Evolutionary conservation across 2,797 vertebrate genomes (phyloP), one percentile per base, ranked within the genome.

Genomic region (Dendrocincla fuliginosa): DNA sequence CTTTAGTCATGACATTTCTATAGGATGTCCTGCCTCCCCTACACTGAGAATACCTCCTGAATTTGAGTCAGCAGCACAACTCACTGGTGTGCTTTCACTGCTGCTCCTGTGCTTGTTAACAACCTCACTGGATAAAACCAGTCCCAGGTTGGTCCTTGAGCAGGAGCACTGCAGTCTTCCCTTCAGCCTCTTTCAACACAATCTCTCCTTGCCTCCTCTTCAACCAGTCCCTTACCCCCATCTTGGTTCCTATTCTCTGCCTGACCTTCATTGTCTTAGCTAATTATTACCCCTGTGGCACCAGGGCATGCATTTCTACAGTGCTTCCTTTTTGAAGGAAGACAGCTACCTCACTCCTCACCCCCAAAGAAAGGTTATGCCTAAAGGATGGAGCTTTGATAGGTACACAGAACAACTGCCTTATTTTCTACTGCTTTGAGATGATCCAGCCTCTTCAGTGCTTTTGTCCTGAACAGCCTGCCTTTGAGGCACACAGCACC

Each of bases 251-350:
- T 17, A 8, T 6, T 7, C 24, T 87, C 49, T 56, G 37, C 27
- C 35, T 42, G n/a, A 18, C 32, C 18, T 90, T 77, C 75, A 70
- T 49, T 61, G 77, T 56, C 32, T 73, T 65, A 65, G 49, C 39
- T 55, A 70, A 33, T 70, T 52, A 64, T 77, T 83, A 53, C n/a
- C 64, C 5, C 3, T 4, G 24, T 10, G 32, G 64, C 56, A 80
- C 20, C 32, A 75, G 39, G 32, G 20, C 33, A 74, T 24, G n/a
- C 0, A 0, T n/a, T 44, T 76, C 68, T 70, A 28, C 3, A 3
- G 41, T 28, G 56, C 57, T 60, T 67, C 15, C 33, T 63, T 85
- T 67, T 23, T 16, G 42, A 47, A 68, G 23, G 27, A 68, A 49
- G 80, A 42, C 52, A 32, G 46, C 67, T 33, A 77, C 7, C 24